These are phyloP conservation scores for Azemiops feae DNA, from an alignment of 2,113 vertebrate genomes.

Conservation along the genomic window DNA sequence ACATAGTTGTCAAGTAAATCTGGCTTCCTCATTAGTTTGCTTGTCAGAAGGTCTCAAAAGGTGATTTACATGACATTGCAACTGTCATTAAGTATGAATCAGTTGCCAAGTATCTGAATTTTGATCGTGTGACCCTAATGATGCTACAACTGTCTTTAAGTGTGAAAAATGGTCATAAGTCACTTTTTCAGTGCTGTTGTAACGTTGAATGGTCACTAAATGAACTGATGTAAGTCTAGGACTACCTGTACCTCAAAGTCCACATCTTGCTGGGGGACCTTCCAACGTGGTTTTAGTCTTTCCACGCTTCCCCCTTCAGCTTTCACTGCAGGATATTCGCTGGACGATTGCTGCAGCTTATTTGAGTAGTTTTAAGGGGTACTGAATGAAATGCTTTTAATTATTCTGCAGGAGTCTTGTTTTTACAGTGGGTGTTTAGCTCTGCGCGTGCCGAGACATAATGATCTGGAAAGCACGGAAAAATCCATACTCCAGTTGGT, in stretches of 20 bases:
- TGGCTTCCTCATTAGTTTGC: neutral
- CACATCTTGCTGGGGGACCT: conserved; percentile 50
- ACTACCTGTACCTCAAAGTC: conserved; percentile 35
- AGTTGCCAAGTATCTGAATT: neutral
- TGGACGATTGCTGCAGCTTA: conserved; percentile 49
- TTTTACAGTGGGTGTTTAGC: conserved; percentile 50
- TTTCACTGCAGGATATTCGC: conserved; percentile 63
- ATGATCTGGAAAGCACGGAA: conserved; percentile 29
- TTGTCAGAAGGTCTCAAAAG: neutral
- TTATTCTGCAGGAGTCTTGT: conserved; percentile 55
- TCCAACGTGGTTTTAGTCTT: conserved; percentile 40
- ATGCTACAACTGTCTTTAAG: neutral
- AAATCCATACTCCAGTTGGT: conserved; percentile 54
- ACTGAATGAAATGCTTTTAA: conserved; percentile 66
- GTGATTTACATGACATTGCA: neutral
- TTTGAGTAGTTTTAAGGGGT: conserved; percentile 58
- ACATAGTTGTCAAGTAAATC: neutral
- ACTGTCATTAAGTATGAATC: neutral
- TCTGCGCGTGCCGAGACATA: conserved; percentile 47
- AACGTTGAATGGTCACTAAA: neutral
- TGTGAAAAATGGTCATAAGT: neutral
- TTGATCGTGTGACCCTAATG: neutral
- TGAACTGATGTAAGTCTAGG: neutral
- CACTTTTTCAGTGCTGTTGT: no score
- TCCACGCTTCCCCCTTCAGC: conserved; percentile 51